Evolutionary conservation across 2,797 vertebrate genomes (phyloP), one percentile per base, ranked within the genome.

Genomic region (Myoxocephalus aenaeus): DNA sequence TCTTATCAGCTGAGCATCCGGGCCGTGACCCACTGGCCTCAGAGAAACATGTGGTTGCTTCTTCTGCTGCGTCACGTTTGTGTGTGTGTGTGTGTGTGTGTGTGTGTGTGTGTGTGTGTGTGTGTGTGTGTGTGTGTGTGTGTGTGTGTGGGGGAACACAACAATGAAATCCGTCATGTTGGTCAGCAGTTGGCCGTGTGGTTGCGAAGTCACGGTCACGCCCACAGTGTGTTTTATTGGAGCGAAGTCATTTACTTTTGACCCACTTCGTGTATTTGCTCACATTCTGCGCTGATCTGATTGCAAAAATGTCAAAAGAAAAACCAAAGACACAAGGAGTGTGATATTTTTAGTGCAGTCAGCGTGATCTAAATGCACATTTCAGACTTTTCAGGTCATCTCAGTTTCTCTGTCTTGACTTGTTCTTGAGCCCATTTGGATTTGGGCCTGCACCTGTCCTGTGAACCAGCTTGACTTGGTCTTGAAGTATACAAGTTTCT

Each of bases 141-240:
- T n/a, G n/a, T n/a, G n/a, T n/a, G n/a, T n/a, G n/a, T n/a, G n/a
- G n/a, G 65, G 34, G 12, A 46, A 74, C 50, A 53, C 50, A 18
- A 29, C 72, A 70, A 38, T 36, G 18, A 29, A 40, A 0, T 64
- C 68, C 53, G 38, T 56, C 56, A 85, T 67, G 75, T 54, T 5
- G 70, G 73, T 75, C 58, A 67, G 69, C 10, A 38, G 51, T 34
- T 78, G 4, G 57, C 50, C 17, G 42, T 15, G 80, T 67, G 51
- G 53, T 56, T 62, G 34, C 29, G 40, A 20, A 51, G 7, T 54
- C 25, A 53, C 74, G 32, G 65, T 46, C 22, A 40, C 53, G 53
- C 11, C 29, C 29, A 59, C n/a, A 13, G 18, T 38, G 42, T 64
- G 40, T 27, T 64, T 65, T 12, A 46, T 38, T 56, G 40, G 7